Conservation (phyloP, 1,140 invertebrate genomes). For the Pseudomyrmex concolor region DNA sequence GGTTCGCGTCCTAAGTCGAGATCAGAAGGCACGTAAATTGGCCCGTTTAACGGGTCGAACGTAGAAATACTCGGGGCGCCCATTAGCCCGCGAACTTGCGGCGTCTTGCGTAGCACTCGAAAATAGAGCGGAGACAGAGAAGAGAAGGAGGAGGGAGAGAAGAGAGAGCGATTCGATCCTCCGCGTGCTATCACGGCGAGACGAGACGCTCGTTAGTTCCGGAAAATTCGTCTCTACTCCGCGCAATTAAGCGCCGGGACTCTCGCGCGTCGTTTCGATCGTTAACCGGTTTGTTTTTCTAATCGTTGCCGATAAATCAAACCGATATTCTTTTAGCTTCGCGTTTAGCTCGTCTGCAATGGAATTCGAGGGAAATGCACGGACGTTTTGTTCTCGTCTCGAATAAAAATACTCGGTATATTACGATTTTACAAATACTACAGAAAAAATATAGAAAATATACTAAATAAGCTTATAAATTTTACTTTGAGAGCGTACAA, state of each 20-base stretch:
- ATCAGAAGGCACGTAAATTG: constrained; percentile 55
- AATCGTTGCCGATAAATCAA: constrained; percentile 66
- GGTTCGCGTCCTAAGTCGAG: constrained; percentile 28
- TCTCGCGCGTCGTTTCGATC: constrained; percentile 63
- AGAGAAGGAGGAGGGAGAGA: not conserved
- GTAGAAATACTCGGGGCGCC: constrained; percentile 52
- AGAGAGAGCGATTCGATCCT: constrained; percentile 27
- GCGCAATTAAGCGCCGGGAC: constrained; percentile 65
- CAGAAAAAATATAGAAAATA: not conserved
- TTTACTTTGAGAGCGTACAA: no score
- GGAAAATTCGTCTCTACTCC: constrained; percentile 72
- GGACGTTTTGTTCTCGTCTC: not conserved
- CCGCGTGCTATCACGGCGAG: constrained; percentile 13
- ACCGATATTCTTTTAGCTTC: constrained; percentile 10
- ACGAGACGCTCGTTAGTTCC: constrained; percentile 74
- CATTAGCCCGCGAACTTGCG: constrained; percentile 42
- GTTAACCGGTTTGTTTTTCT: constrained; percentile 59
- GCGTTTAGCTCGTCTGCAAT: not conserved
- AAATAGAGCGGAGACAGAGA: constrained; percentile 34
- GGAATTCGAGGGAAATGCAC: not conserved
- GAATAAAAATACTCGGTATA: constrained; percentile 4
- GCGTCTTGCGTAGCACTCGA: constrained; percentile 46
- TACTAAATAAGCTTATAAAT: no score
- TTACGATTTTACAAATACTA: not conserved
- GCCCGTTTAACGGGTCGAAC: constrained; percentile 55